Conservation (phyloP, 2,888 invertebrate species). For the Ceratothoa steindachneri region DNA sequence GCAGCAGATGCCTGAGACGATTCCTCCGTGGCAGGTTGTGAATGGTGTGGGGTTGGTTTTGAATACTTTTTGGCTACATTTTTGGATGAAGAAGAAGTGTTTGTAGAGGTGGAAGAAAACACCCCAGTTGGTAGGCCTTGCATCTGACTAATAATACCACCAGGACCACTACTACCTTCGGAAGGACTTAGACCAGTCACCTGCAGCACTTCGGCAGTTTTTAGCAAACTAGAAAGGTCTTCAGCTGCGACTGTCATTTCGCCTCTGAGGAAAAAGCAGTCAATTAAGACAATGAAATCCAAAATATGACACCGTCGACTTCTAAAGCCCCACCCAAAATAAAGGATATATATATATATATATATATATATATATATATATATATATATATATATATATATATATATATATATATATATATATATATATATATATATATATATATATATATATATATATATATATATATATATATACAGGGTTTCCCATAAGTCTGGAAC, state of each 20-base stretch:
- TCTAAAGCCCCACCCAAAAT: neutral
- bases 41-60: slow-evolving; percentile 14
- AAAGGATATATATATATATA: neutral
- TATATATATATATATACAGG: too few relatives aligned
- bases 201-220: slow-evolving; percentile 45
- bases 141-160: neutral
- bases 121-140: neutral
- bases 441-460: neutral
- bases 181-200: slow-evolving; percentile 40
- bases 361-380: neutral
- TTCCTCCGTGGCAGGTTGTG: slow-evolving; percentile 11
- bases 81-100: neutral
- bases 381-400: neutral
- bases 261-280: slow-evolving; percentile 20
- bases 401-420: neutral
- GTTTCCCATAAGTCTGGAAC: neutral
- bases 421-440: neutral
- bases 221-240: slow-evolving; percentile 43
- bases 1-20: neutral
- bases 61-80: neutral
- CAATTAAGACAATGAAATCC: neutral
- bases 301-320: neutral
- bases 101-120: neutral
- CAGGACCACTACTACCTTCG: slow-evolving; percentile 14
- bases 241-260: slow-evolving; percentile 47